These are phyloP conservation scores for Phorcus lineatus DNA, from an alignment of 2,888 invertebrate species.

Conservation along the genomic window DNA sequence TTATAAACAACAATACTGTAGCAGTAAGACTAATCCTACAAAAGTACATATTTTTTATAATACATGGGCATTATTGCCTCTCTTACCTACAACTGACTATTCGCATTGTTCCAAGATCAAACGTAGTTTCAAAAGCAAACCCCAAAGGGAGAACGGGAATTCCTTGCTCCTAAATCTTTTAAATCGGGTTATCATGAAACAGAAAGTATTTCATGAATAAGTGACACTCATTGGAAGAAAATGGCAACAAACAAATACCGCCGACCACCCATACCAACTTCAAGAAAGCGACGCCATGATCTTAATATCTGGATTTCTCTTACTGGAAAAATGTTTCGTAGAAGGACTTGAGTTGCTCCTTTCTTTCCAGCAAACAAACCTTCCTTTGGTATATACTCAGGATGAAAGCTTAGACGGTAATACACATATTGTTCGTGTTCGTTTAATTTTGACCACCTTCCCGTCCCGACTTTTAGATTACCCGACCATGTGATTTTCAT, in stretches of 20 bases:
- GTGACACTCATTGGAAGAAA: background rate
- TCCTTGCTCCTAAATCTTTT: background rate
- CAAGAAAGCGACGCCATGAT: background rate
- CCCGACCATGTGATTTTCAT: constrained; percentile 1
- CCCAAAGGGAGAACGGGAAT: background rate
- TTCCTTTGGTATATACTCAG: background rate
- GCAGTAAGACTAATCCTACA: too few relatives aligned
- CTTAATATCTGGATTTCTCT: constrained; percentile 1
- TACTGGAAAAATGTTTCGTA: background rate
- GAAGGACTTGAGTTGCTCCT: background rate
- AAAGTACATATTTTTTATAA: too few relatives aligned
- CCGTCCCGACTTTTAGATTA: constrained; percentile 16
- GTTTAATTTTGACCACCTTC: constrained; percentile 16
- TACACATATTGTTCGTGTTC: constrained; percentile 17
- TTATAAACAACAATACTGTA: too few relatives aligned
- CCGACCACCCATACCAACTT: background rate
- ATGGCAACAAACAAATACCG: background rate
- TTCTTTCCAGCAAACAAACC: constrained; percentile 3
- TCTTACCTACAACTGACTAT: too few relatives aligned
- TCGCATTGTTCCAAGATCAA: background rate
- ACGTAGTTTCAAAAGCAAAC: background rate
- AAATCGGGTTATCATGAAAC: background rate
- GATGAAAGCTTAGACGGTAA: constrained; percentile 4
- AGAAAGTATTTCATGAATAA: background rate
- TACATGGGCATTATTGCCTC: too few relatives aligned